Evolutionary conservation across 1,140 invertebrate species (phyloP), one percentile per base, ranked within the genome.

Genomic region (Drosophila rhopaloa): DNA sequence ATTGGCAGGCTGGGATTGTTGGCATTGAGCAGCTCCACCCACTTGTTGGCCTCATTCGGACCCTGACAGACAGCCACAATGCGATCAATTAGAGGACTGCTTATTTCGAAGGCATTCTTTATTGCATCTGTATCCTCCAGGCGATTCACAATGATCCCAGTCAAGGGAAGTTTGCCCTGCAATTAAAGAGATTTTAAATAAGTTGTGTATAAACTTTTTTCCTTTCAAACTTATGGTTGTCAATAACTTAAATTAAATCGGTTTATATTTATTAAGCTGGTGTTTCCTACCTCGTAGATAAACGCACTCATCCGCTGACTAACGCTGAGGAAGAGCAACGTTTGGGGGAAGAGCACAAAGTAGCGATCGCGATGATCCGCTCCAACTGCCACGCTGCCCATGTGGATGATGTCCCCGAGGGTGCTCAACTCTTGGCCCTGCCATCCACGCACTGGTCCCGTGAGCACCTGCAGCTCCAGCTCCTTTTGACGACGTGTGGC

Each of bases 251-350:
- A 1, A 29, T n/a, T 3, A 6, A 29, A 10, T 32, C 8, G 5
- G 3, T 11, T 35, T 54, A 43, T 43, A 1, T 38, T 16, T 0
- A 13, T 35, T 11, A 14, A 19, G 1, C 8, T 13, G 1, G 11
- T 27, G 14, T 14, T 59, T 82, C 86, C 92, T 93, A 98, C 97
- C 95, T 99, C 97, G 93, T 98, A 99, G 72, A 98, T 96, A 92
- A 99, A 98, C n/a, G 97, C 97, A 91, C 97, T 98, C 93, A 98
- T 96, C 78, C 97, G 94, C 53, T 97, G 95, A 92, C 97, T 98
- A 65, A 98, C 97, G 63, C 97, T 97, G 38, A 99, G 93, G 71
- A 99, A 96, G n/a, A 99, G 94, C 59, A 99, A 93, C 0, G 96
- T 96, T 54, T 96, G 95, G 13, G 97, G 95, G 92, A 99, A 99